phyloP scores from a whole-genome alignment of 2,888 invertebrate genomes.

The Melanostoma mellinum region DNA sequence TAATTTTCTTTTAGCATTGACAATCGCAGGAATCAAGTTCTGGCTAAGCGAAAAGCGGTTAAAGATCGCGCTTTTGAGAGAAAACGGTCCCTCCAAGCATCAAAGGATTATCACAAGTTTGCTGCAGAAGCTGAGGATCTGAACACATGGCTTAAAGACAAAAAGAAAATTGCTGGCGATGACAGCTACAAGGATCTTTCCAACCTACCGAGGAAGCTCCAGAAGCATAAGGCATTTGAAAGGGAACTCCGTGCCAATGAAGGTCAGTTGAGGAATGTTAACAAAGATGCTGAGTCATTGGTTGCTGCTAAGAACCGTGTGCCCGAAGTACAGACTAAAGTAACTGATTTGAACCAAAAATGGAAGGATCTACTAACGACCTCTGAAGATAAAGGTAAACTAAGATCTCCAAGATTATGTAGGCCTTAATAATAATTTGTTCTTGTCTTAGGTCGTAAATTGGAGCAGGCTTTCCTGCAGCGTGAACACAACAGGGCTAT shows the following conservation, averaged over 20 bases:
- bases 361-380: constrained; percentile 90
- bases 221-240: constrained; percentile 98
- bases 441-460: constrained; percentile 84
- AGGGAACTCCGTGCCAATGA: constrained; percentile 97
- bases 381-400: constrained; percentile 83
- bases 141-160: constrained; percentile 94
- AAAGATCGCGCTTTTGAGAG: constrained; percentile 89
- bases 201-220: constrained; percentile 94
- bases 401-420: not conserved
- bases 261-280: constrained; percentile 93
- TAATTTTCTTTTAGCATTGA: constrained; percentile 84
- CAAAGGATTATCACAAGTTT: constrained; percentile 95
- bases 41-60: constrained; percentile 88
- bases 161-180: constrained; percentile 94
- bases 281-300: constrained; percentile 89
- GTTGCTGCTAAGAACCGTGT: constrained; percentile 88
- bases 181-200: constrained; percentile 95
- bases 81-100: constrained; percentile 89
- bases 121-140: constrained; percentile 95
- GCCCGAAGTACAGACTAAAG: constrained; percentile 86
- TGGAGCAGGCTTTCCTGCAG: constrained; percentile 95
- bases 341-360: constrained; percentile 88
- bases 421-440: too few relatives aligned
- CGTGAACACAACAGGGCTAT: constrained; percentile 90
- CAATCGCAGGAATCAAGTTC: constrained; percentile 88